Evolutionary conservation across 2,113 vertebrate species (phyloP).

Genomic region (Corapipo altera): DNA sequence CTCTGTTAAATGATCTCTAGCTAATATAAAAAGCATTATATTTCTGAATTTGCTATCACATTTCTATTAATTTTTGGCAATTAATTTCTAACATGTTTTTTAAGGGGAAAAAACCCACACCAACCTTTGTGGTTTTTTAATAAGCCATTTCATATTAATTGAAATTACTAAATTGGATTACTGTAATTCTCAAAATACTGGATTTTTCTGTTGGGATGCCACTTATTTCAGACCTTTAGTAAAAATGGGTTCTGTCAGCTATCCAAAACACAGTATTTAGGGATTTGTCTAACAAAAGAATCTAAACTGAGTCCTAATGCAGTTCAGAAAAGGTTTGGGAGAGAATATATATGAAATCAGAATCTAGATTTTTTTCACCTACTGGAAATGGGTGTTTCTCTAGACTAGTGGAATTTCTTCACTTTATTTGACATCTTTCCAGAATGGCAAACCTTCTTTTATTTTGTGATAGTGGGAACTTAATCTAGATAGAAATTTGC

Average conservation of each 20-base stretch:
- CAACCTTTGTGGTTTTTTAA: not conserved
- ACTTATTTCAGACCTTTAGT: not conserved
- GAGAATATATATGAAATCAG: not conserved
- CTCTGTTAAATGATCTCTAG: not conserved
- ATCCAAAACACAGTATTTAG: not conserved
- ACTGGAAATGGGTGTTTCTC: not conserved
- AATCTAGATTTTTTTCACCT: not conserved
- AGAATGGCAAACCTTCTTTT: not conserved
- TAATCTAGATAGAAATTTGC: not conserved
- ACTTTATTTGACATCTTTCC: not conserved
- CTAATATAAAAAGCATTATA: not conserved
- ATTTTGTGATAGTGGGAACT: not conserved
- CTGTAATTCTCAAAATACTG: not conserved
- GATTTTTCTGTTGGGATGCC: not conserved
- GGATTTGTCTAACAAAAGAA: not conserved
- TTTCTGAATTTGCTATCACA: not conserved
- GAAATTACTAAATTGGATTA: not conserved
- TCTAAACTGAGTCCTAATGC: not conserved
- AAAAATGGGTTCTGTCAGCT: not conserved
- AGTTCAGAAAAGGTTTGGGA: not conserved
- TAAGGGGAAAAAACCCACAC: not conserved
- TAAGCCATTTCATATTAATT: not conserved
- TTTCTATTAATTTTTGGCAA: not conserved
- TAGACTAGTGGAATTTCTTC: not conserved
- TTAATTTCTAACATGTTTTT: not conserved